These are phyloP conservation scores for Saccostrea echinata DNA, from an alignment of 1,140 invertebrate species.

Conservation along the genomic window DNA sequence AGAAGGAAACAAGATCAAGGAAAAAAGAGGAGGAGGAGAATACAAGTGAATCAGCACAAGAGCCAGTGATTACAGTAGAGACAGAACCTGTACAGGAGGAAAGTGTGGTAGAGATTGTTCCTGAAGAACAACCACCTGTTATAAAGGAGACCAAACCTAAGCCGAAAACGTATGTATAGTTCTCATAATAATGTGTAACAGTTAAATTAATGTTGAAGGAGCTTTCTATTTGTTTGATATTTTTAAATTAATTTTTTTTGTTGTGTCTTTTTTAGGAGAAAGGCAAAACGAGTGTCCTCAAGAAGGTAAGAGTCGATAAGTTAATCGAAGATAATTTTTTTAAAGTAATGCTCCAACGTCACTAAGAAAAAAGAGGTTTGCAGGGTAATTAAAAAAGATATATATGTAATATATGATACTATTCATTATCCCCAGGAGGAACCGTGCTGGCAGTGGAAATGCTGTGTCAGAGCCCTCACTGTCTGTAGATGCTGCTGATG, in stretches of 20 bases:
- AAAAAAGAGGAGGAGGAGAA: slow-evolving; percentile 61
- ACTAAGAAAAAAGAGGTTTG: too few relatives aligned
- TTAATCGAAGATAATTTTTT: too few relatives aligned
- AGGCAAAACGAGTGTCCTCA: slow-evolving; percentile 51
- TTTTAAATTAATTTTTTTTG: neutral
- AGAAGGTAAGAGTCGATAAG: slow-evolving; percentile 61
- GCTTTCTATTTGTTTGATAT: neutral
- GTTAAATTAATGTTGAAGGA: neutral
- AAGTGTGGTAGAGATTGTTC: neutral
- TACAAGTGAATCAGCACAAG: slow-evolving; percentile 57
- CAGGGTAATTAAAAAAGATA: too few relatives aligned
- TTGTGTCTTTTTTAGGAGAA: slow-evolving; percentile 59
- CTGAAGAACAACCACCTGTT: neutral
- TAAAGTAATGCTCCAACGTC: too few relatives aligned
- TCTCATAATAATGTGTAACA: neutral
- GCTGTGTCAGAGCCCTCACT: slow-evolving; percentile 58
- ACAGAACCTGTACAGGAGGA: neutral
- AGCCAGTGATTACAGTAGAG: slow-evolving; percentile 62
- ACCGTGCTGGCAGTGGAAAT: slow-evolving; percentile 62
- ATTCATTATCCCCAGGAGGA: slow-evolving; percentile 55
- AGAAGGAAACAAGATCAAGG: slow-evolving; percentile 41
- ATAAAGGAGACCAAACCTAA: slow-evolving; percentile 45
- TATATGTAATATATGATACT: too few relatives aligned
- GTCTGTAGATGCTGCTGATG: slow-evolving; percentile 60
- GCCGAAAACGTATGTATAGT: slow-evolving; percentile 50